Evolutionary conservation across 2,113 vertebrate genomes (phyloP).

Genomic region (Atractosteus spatula): DNA sequence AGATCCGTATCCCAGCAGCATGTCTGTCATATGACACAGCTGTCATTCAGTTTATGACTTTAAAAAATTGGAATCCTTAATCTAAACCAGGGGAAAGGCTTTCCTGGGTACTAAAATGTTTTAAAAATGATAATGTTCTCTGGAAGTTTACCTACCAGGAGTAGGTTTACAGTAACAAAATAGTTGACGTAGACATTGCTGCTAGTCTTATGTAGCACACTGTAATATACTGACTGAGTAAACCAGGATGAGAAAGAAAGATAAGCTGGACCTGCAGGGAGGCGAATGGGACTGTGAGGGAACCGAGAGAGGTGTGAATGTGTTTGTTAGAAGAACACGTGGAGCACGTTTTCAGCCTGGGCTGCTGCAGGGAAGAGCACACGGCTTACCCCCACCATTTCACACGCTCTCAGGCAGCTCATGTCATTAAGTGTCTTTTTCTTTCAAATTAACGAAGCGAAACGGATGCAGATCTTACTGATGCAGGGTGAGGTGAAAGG

Average conservation of each 20-base stretch:
- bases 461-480: conserved; percentile 35
- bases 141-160: conserved; percentile 40
- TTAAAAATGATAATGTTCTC: not conserved
- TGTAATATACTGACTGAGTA: not conserved
- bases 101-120: too few relatives aligned
- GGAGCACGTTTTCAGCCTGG: conserved; percentile 51
- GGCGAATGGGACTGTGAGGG: conserved; percentile 26
- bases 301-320: conserved; percentile 22
- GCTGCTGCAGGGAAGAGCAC: conserved; percentile 34
- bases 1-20: too few relatives aligned
- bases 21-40: too few relatives aligned
- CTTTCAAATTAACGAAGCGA: conserved; percentile 14
- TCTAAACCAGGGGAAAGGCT: too few relatives aligned
- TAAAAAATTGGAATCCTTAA: too few relatives aligned
- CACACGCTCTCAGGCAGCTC: conserved; percentile 45
- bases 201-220: not conserved
- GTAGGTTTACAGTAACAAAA: conserved; percentile 31
- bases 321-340: conserved; percentile 49
- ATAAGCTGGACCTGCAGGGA: conserved; percentile 15
- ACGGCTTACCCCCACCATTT: not conserved
- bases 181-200: not conserved
- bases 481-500: conserved; percentile 27
- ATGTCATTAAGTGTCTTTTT: conserved; percentile 45
- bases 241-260: conserved; percentile 8
- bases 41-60: too few relatives aligned